Evolutionary conservation across 2,888 invertebrate genomes (phyloP).

Genomic region (Drosophila ustulata): DNA sequence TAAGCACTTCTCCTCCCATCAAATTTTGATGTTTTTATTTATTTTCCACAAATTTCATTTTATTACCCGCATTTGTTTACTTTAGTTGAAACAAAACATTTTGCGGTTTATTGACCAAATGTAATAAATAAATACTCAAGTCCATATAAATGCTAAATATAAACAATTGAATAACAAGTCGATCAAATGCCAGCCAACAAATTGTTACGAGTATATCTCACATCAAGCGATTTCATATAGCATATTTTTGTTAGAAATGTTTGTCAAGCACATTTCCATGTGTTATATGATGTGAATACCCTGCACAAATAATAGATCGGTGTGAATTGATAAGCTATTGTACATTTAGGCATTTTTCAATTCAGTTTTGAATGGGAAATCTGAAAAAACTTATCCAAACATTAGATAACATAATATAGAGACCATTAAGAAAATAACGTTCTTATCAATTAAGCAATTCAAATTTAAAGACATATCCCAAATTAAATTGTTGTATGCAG

Average conservation of each 20-base stretch:
- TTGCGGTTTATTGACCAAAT: constrained; percentile 17
- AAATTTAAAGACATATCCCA: too few relatives aligned
- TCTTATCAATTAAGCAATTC: too few relatives aligned
- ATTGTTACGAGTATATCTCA: not conserved
- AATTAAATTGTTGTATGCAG: too few relatives aligned
- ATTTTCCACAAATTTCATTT: not conserved
- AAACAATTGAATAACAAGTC: constrained; percentile 11
- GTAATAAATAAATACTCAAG: constrained; percentile 14
- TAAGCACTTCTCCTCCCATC: constrained; percentile 43
- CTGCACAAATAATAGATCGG: not conserved
- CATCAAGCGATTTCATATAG: not conserved
- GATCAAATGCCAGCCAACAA: not conserved
- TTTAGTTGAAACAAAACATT: constrained; percentile 9
- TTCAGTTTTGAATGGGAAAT: too few relatives aligned
- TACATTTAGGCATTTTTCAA: too few relatives aligned
- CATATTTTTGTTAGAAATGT: not conserved
- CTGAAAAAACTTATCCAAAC: too few relatives aligned
- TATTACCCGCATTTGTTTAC: constrained; percentile 9
- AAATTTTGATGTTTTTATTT: constrained; percentile 5
- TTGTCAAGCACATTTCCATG: not conserved
- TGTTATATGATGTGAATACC: not conserved
- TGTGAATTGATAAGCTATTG: not conserved
- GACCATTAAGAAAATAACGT: too few relatives aligned
- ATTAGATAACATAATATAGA: too few relatives aligned
- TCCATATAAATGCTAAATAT: constrained; percentile 1